Evolutionary conservation across 2,888 invertebrate genomes (phyloP).

Genomic region (Dicycla oo): DNA sequence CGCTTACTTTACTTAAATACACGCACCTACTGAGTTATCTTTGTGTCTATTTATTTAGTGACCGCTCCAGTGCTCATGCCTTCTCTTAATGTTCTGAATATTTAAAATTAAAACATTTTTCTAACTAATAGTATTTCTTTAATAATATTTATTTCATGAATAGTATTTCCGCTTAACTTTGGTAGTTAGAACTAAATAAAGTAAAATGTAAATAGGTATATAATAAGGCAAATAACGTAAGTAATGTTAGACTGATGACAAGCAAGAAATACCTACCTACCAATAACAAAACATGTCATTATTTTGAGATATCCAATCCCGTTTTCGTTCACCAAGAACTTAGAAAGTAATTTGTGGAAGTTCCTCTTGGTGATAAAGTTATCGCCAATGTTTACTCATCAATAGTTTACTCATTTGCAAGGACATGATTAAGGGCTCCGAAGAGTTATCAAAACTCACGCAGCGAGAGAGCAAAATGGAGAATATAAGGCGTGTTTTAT

Average conservation of each 20-base stretch:
- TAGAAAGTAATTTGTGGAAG: conserved; percentile 58
- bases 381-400: conserved; percentile 53
- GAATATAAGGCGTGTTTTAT: conserved; percentile 36
- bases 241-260: too few species aligned
- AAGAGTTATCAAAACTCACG: conserved; percentile 75
- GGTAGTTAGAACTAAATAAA: too few species aligned
- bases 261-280: too few species aligned
- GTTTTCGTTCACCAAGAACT: conserved; percentile 17
- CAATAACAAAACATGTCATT: not conserved
- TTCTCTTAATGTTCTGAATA: not conserved
- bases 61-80: too few species aligned
- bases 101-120: too few species aligned
- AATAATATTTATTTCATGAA: too few species aligned
- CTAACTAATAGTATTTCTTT: too few species aligned
- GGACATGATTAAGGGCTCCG: conserved; percentile 68
- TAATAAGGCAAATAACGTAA: too few species aligned
- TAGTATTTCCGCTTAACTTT: too few species aligned
- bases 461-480: conserved; percentile 52
- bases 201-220: too few species aligned
- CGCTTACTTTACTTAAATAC: conserved; percentile 77
- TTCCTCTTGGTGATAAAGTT: conserved; percentile 45
- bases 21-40: not conserved
- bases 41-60: not conserved
- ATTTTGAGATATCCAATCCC: conserved; percentile 16
- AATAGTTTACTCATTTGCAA: conserved; percentile 79